Percentiles rank a stretch among this genome's conserved stretches.
phyloP scores from a whole-genome alignment of 30 jellyfish, hydroid and myxozoan genomes.

The Hydractinia echinata region DNA sequence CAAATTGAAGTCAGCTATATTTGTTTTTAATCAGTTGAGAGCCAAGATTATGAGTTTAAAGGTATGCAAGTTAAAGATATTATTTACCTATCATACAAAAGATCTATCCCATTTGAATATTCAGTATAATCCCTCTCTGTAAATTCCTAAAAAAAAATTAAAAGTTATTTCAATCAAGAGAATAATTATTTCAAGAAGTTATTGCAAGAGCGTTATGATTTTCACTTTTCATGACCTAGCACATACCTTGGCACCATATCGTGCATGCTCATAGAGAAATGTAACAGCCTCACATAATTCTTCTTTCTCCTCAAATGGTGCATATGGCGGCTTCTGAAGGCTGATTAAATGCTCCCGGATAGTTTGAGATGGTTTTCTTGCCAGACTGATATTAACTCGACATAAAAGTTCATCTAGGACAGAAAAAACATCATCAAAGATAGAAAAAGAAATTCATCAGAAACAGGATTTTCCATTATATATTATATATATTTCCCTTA shows the following conservation, averaged over 20 bases:
- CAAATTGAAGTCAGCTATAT: not conserved
- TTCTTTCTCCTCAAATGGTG: conserved; percentile 78
- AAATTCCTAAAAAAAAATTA: conserved; percentile 36
- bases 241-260: conserved; percentile 66
- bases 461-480: no score
- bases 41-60: not conserved
- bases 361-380: conserved; percentile 78
- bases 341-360: conserved; percentile 50
- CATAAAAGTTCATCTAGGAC: conserved; percentile 67
- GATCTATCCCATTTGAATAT: conserved; percentile 69
- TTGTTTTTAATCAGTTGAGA: not conserved
- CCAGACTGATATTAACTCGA: conserved; percentile 85
- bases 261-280: conserved; percentile 72
- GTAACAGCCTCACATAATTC: conserved; percentile 73
- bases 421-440: not conserved
- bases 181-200: not conserved
- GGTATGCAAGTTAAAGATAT: not conserved
- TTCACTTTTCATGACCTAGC: not conserved
- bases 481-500: no score
- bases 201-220: not conserved
- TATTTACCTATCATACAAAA: conserved; percentile 38
- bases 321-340: conserved; percentile 83
- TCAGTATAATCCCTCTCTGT: conserved; percentile 51
- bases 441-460: not conserved
- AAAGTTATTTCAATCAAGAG: not conserved